Evolutionary conservation across 2,888 invertebrate genomes (phyloP).

Genomic region (Cataglyphis livida): DNA sequence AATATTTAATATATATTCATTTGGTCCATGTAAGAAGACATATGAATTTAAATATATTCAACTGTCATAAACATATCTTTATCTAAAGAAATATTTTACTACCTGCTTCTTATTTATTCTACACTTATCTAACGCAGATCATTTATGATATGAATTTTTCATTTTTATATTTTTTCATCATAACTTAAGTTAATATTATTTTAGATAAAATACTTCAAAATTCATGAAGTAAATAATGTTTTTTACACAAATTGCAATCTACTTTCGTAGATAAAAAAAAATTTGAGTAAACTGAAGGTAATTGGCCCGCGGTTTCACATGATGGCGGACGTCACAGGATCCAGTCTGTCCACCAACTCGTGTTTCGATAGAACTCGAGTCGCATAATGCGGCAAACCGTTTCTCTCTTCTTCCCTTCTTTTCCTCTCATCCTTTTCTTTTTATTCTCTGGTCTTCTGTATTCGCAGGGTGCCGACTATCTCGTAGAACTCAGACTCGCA

Average conservation of each 20-base stretch:
- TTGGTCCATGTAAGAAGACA: background rate
- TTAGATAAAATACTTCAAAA: background rate
- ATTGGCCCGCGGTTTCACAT: slow-evolving; percentile 66
- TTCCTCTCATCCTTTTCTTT: background rate
- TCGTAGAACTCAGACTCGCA: background rate
- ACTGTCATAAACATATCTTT: slow-evolving; percentile 7
- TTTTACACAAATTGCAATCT: background rate
- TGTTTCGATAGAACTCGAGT: slow-evolving; percentile 71
- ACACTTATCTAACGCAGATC: background rate
- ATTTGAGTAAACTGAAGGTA: slow-evolving; percentile 55
- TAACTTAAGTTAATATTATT: background rate
- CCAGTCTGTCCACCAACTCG: slow-evolving; percentile 65
- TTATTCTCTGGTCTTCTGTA: slow-evolving; percentile 21
- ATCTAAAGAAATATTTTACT: background rate
- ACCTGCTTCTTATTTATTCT: background rate
- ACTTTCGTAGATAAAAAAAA: slow-evolving; percentile 9
- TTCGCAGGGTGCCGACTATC: slow-evolving; percentile 48
- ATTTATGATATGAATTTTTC: background rate
- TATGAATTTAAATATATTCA: background rate
- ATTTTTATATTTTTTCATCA: background rate
- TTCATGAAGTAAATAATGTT: background rate
- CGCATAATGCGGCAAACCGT: slow-evolving; percentile 57
- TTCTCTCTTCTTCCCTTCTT: slow-evolving; percentile 25
- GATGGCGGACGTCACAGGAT: slow-evolving; percentile 71
- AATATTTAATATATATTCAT: background rate